Conservation (phyloP, 1,140 invertebrate species). For the Ceratina japonica region DNA sequence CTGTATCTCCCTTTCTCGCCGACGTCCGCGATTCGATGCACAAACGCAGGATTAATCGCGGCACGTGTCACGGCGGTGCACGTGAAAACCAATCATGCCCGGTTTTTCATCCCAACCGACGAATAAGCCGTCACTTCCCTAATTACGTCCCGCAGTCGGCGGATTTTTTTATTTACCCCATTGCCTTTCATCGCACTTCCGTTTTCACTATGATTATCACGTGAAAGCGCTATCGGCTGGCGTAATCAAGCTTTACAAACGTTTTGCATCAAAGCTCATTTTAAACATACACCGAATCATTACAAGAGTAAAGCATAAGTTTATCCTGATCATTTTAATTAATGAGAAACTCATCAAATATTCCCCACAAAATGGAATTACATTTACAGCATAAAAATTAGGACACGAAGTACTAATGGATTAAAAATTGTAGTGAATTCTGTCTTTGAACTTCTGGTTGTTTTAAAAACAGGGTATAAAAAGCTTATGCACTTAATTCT, state of each 20-base stretch:
- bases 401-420: too few species aligned
- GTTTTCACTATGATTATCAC: not conserved
- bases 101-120: constrained; percentile 17
- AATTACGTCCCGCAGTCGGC: constrained; percentile 33
- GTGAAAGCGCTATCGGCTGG: not conserved
- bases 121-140: constrained; percentile 21
- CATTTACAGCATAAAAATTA: too few species aligned
- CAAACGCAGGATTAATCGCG: constrained; percentile 28
- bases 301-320: too few species aligned
- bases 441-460: too few species aligned
- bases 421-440: too few species aligned
- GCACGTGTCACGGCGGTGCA: constrained; percentile 18
- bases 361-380: too few species aligned
- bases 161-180: constrained; percentile 9
- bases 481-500: not conserved
- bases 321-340: too few species aligned
- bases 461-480: too few species aligned
- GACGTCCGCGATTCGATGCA: not conserved
- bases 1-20: not conserved
- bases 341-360: too few species aligned
- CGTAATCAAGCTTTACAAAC: not conserved
- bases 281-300: too few species aligned
- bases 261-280: not conserved
- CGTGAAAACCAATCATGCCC: constrained; percentile 33
- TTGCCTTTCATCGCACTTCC: not conserved